Evolutionary conservation across 1,140 invertebrate species (phyloP).

Genomic region (Drosophila sp.): DNA sequence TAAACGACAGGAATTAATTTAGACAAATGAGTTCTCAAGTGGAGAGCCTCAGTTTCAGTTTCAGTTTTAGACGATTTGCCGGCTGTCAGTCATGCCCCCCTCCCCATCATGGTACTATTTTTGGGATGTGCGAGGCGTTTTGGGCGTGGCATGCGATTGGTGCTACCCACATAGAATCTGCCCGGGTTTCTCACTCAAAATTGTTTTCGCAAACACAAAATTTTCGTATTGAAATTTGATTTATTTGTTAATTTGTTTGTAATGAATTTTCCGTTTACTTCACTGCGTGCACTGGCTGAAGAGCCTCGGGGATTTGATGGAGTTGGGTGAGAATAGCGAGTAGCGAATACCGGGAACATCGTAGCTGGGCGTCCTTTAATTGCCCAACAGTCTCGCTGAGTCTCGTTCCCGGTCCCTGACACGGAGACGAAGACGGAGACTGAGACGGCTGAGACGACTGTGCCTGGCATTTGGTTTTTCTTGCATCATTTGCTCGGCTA

Average conservation of each 20-base stretch:
- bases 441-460: too few relatives aligned
- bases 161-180: conserved; percentile 14
- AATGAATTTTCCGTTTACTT: conserved; percentile 84
- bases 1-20: conserved; percentile 85
- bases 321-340: conserved; percentile 10
- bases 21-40: conserved; percentile 85
- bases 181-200: conserved; percentile 67
- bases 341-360: conserved; percentile 12
- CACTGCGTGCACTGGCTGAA: conserved; percentile 45
- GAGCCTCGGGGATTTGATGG: conserved; percentile 16
- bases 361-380: conserved; percentile 55
- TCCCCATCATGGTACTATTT: neutral
- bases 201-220: conserved; percentile 83
- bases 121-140: conserved; percentile 43
- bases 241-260: conserved; percentile 85
- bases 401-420: neutral
- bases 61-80: conserved; percentile 61
- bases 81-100: conserved; percentile 69
- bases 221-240: conserved; percentile 85
- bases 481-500: conserved; percentile 77
- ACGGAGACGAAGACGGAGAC: too few relatives aligned
- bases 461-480: conserved; percentile 68
- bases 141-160: conserved; percentile 70
- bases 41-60: conserved; percentile 51
- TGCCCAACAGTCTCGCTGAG: conserved; percentile 34